Evolutionary conservation across 1,140 invertebrate species (phyloP), one percentile per base, ranked within the genome.

Genomic region (Thrips palmi): DNA sequence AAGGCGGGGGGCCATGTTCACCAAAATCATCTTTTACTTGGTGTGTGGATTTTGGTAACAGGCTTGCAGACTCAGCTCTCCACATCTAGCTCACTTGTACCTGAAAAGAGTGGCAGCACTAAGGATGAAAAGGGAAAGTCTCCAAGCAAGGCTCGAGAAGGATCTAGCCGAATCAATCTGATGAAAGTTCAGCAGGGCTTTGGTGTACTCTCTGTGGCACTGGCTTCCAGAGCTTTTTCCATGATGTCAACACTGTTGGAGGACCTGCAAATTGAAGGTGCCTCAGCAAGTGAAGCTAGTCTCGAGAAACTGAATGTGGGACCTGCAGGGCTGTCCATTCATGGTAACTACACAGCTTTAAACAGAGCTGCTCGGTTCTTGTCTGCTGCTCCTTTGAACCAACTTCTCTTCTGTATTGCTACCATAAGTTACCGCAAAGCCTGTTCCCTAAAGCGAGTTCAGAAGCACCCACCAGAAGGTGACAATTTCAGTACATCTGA

Each of bases 361-460:
- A 69, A 79, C 48, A 56, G 80, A 43, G 65, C 76, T 0, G 67
- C 69, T 1, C 66, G 70, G 11, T 62, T 83, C 28, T 62, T 78
- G 25, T 60, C 63, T 40, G 65, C 72, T 20, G 54, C 70, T 8
- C 64, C 67, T 3, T 44, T 84, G 2, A 77, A 74, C 52, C 77
- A 89, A 57, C 59, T 93, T 1, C 58, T 93, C 4, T 85, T 89
- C 45, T 83, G 82, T 44, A 53, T 93, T 25, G 81, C 85, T 5
- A 81, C 82, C 2, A 79, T 88, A 17, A 78, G 81, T 45, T 91
- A 91, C 56, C 70, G 82, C 52, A 92, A 89, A 64, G 82, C 82
- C 12, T 85, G 80, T 44, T 79, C 74, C 22, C 55, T 87, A 44
- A 85, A 84, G 53, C 64, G 81, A 40, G 71, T 81, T 31, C 78